Percentiles rank a stretch among this genome's conserved stretches.
These are phyloP conservation scores for Psix sp. DNA, from an alignment of 1,140 invertebrate genomes.

Conservation along the genomic window DNA sequence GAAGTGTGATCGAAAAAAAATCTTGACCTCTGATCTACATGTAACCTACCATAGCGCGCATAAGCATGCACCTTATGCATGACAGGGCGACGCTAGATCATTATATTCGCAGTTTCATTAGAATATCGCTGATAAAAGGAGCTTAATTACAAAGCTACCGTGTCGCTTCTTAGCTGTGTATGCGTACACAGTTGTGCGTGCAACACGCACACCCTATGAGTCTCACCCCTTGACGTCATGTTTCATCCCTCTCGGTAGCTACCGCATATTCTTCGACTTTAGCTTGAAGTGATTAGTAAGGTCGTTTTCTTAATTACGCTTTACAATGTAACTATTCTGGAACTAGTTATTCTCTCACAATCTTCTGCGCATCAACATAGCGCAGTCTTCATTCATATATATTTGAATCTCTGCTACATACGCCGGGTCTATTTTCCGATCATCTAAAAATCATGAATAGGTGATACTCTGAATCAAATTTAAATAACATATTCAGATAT, in stretches of 20 bases:
- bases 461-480: no score
- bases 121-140: constrained; percentile 72
- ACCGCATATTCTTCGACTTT: constrained; percentile 43
- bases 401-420: no score
- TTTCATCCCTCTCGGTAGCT: constrained; percentile 45
- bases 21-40: constrained; percentile 53
- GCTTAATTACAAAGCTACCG: constrained; percentile 73
- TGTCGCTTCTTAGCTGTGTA: constrained; percentile 64
- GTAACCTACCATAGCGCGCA: constrained; percentile 20
- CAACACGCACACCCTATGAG: constrained; percentile 57
- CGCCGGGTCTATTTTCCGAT: no score
- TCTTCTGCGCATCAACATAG: constrained; percentile 43
- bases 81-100: constrained; percentile 61
- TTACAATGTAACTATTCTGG: constrained; percentile 51
- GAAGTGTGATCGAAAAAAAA: constrained; percentile 44
- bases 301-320: constrained; percentile 64
- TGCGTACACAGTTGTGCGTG: constrained; percentile 64
- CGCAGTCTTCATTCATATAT: constrained; percentile 17
- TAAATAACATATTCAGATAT: no score
- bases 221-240: constrained; percentile 30
- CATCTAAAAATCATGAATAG: no score
- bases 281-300: constrained; percentile 59
- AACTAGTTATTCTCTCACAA: constrained; percentile 55
- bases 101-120: constrained; percentile 72
- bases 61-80: constrained; percentile 39